These are phyloP conservation scores for Drosophila ananassae DNA, from an alignment of 1,140 invertebrate species.

Conservation along the genomic window DNA sequence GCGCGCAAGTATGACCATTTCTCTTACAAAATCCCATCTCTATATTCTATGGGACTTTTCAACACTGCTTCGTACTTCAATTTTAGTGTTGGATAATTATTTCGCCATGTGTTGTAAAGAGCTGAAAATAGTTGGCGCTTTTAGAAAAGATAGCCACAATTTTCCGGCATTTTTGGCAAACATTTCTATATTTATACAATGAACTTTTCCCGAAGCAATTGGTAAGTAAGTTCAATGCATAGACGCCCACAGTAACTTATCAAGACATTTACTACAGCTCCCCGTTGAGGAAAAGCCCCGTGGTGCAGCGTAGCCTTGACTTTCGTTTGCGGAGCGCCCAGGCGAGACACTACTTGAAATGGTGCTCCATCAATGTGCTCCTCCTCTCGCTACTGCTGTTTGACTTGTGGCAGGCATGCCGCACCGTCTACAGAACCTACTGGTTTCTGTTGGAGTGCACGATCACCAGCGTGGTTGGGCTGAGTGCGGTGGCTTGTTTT, in stretches of 20 bases:
- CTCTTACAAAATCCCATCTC: neutral
- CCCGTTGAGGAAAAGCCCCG: slow-evolving; percentile 32
- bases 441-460: slow-evolving; percentile 82
- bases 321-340: slow-evolving; percentile 49
- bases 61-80: neutral
- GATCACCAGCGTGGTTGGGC: slow-evolving; percentile 53
- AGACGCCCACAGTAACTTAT: neutral
- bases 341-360: slow-evolving; percentile 67
- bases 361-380: slow-evolving; percentile 63
- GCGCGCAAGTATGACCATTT: neutral
- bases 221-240: neutral
- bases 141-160: slow-evolving; percentile 9
- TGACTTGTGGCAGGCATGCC: slow-evolving; percentile 63
- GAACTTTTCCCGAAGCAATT: slow-evolving; percentile 38
- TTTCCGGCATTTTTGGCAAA: slow-evolving; percentile 31
- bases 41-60: neutral
- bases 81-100: neutral
- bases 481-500: slow-evolving; percentile 84
- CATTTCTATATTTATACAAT: slow-evolving; percentile 1
- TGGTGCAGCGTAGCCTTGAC: slow-evolving; percentile 62
- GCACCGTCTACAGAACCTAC: slow-evolving; percentile 12
- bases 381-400: slow-evolving; percentile 59
- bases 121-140: neutral
- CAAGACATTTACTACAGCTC: slow-evolving; percentile 10
- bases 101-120: neutral